Evolutionary conservation across 2,113 vertebrate genomes (phyloP).

Genomic region (Nothobranchius kuhntae): DNA sequence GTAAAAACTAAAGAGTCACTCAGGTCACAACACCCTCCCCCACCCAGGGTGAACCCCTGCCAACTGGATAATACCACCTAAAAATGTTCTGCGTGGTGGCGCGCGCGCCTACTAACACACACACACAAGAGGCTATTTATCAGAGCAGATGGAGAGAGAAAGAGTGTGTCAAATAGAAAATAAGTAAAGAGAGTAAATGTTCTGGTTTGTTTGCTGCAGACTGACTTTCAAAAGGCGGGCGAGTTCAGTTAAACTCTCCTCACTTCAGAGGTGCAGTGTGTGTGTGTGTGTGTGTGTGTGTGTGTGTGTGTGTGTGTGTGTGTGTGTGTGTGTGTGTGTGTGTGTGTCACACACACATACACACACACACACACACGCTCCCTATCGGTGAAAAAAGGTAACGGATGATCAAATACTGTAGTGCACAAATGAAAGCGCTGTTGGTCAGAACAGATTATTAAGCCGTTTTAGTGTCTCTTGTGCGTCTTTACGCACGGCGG

Average conservation of each 20-base stretch:
- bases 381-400: constrained; percentile 80
- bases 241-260: constrained; percentile 70
- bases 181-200: constrained; percentile 32
- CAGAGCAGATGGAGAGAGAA: constrained; percentile 1
- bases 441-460: constrained; percentile 33
- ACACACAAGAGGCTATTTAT: constrained; percentile 24
- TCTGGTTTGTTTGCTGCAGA: constrained; percentile 22
- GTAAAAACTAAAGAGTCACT: constrained; percentile 48
- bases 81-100: constrained; percentile 39
- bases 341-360: constrained; percentile 44
- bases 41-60: constrained; percentile 28
- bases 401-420: constrained; percentile 18
- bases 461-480: constrained; percentile 38
- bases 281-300: constrained; percentile 47
- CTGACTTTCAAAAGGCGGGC: constrained; percentile 39
- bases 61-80: constrained; percentile 51
- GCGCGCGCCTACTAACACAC: constrained; percentile 7
- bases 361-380: constrained; percentile 63
- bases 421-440: constrained; percentile 36
- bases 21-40: constrained; percentile 29
- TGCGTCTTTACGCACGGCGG: constrained; percentile 48
- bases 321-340: constrained; percentile 33
- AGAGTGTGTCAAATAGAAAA: constrained; percentile 29
- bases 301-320: constrained; percentile 43
- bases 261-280: constrained; percentile 63